Evolutionary conservation across 2,888 invertebrate species (phyloP).

Genomic region (Colletes collaris): DNA sequence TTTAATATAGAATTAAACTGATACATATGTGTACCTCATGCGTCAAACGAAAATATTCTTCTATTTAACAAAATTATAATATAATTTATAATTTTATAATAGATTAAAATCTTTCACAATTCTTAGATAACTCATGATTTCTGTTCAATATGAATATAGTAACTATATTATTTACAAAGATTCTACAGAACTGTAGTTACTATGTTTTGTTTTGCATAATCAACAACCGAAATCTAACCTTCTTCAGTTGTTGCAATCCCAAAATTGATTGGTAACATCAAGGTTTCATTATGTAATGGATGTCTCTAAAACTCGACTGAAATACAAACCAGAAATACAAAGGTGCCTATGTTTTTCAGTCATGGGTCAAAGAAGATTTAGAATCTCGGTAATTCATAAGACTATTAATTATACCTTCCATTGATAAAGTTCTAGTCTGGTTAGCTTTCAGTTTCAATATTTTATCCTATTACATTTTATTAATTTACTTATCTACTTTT

Average conservation of each 20-base stretch:
- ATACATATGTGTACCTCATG: too few relatives aligned
- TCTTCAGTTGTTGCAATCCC: slow-evolving; percentile 25
- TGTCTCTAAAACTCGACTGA: slow-evolving; percentile 35
- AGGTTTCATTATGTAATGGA: slow-evolving; percentile 61
- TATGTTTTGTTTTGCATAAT: slow-evolving; percentile 28
- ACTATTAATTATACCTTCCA: slow-evolving; percentile 3
- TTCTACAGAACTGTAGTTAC: not conserved
- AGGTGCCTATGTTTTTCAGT: slow-evolving; percentile 59
- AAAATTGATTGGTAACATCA: slow-evolving; percentile 56
- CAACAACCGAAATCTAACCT: slow-evolving; percentile 44
- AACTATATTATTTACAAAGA: not conserved
- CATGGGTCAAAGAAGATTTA: slow-evolving; percentile 60
- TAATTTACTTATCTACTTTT: not conserved
- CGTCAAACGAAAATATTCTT: too few relatives aligned
- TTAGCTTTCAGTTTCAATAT: not conserved
- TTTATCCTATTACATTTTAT: slow-evolving; percentile 2
- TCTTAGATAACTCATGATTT: not conserved
- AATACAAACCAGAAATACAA: slow-evolving; percentile 40
- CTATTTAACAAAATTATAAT: too few relatives aligned
- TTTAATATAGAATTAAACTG: too few relatives aligned
- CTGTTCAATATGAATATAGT: slow-evolving; percentile 11
- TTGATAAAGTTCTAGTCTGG: not conserved
- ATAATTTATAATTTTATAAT: too few relatives aligned
- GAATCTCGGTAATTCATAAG: slow-evolving; percentile 62
- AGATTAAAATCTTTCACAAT: too few relatives aligned